Conservation (phyloP, 2,113 vertebrate genomes). For the Jacana jacana region DNA sequence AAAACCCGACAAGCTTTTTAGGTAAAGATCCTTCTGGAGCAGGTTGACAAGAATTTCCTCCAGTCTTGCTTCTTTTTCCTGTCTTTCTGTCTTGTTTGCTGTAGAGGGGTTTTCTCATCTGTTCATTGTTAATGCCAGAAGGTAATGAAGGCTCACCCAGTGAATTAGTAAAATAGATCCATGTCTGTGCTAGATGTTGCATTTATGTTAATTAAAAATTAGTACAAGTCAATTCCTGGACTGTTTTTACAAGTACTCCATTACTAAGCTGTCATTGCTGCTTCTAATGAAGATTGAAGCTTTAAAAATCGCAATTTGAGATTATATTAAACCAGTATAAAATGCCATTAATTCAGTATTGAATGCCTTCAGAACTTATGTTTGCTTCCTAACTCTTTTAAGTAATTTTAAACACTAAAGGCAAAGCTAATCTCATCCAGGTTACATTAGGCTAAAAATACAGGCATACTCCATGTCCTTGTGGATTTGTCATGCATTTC, state of each 20-base stretch:
- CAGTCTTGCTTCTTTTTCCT: not conserved
- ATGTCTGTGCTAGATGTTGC: not conserved
- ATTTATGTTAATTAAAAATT: constrained; percentile 9
- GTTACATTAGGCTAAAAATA: not conserved
- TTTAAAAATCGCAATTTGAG: not conserved
- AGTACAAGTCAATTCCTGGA: not conserved
- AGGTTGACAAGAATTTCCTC: not conserved
- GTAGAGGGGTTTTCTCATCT: not conserved
- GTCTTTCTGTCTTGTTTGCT: not conserved
- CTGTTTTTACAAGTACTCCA: not conserved
- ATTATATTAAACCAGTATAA: not conserved
- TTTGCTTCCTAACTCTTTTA: not conserved
- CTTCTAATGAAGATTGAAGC: not conserved
- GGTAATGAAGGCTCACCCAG: not conserved
- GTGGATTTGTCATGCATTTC: not conserved
- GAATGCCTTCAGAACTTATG: not conserved
- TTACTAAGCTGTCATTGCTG: not conserved
- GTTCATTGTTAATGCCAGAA: not conserved
- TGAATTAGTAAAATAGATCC: not conserved
- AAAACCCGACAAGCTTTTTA: not conserved
- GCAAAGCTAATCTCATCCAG: not conserved
- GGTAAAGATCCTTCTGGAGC: not conserved
- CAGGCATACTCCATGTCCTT: not conserved
- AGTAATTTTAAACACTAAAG: not conserved
- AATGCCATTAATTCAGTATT: not conserved